A percentile compares a stretch with the other conserved stretches of the same genome.
These are phyloP conservation scores for Balearica regulorum DNA, from an alignment of 2,797 vertebrate species.

Conservation along the genomic window DNA sequence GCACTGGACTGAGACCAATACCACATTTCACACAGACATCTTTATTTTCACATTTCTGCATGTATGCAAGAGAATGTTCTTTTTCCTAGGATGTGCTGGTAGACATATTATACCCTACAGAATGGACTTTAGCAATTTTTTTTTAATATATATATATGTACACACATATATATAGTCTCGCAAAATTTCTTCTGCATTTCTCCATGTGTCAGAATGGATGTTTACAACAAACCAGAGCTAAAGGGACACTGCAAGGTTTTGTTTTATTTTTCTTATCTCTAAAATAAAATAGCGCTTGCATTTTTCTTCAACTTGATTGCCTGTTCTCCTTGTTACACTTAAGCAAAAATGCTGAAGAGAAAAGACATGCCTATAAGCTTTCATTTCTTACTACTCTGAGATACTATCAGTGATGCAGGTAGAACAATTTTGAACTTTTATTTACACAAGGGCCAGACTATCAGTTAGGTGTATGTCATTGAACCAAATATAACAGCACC, in stretches of 20 bases:
- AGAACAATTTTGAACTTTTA: neutral
- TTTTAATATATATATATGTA: neutral
- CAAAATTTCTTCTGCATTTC: neutral
- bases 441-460: neutral
- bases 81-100: neutral
- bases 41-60: slow-evolving; percentile 38
- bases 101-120: neutral
- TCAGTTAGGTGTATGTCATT: neutral
- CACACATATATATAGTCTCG: neutral
- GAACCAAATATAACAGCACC: neutral
- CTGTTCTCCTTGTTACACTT: neutral
- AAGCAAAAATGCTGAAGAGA: neutral
- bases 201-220: neutral
- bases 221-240: neutral
- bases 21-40: neutral
- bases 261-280: neutral
- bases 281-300: neutral
- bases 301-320: neutral
- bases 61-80: neutral
- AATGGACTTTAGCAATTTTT: neutral
- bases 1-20: neutral
- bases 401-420: neutral
- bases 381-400: neutral
- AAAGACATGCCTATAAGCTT: neutral
- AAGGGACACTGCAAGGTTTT: neutral